phyloP scores from a whole-genome alignment of 2,797 vertebrate genomes.

The Gobionotothen gibberifrons region DNA sequence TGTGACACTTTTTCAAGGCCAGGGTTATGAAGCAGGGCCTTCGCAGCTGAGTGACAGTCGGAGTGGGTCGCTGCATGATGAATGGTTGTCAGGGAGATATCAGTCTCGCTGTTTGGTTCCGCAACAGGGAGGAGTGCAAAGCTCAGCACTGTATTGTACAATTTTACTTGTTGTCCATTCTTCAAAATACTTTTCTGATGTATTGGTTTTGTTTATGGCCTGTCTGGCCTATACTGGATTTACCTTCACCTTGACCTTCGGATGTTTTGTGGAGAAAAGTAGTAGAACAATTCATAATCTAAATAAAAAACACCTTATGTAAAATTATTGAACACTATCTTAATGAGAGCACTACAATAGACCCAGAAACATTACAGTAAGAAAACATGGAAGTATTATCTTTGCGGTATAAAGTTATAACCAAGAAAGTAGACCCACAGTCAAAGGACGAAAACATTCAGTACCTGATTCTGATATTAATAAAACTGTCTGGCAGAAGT shows the following conservation, averaged over 20 bases:
- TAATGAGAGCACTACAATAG: neutral
- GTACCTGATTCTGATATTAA: slow-evolving; percentile 4
- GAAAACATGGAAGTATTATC: neutral
- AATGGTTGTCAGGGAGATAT: slow-evolving; percentile 18
- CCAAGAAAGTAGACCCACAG: neutral
- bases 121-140: neutral
- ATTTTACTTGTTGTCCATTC: neutral
- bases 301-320: too few relatives aligned
- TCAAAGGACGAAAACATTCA: neutral
- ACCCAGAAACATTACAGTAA: neutral
- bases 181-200: neutral
- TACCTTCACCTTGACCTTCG: neutral
- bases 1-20: slow-evolving; percentile 21
- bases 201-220: too few relatives aligned
- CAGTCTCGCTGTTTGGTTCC: neutral
- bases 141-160: neutral
- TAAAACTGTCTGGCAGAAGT: slow-evolving; percentile 16
- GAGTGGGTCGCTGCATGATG: neutral
- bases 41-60: slow-evolving; percentile 18
- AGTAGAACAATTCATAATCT: too few relatives aligned
- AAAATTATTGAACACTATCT: neutral
- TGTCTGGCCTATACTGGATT: neutral
- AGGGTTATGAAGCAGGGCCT: neutral
- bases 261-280: too few relatives aligned
- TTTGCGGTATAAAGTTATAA: neutral